phyloP scores from a whole-genome alignment of 2,888 invertebrate species.

The Hirtodrosophila duncani region DNA sequence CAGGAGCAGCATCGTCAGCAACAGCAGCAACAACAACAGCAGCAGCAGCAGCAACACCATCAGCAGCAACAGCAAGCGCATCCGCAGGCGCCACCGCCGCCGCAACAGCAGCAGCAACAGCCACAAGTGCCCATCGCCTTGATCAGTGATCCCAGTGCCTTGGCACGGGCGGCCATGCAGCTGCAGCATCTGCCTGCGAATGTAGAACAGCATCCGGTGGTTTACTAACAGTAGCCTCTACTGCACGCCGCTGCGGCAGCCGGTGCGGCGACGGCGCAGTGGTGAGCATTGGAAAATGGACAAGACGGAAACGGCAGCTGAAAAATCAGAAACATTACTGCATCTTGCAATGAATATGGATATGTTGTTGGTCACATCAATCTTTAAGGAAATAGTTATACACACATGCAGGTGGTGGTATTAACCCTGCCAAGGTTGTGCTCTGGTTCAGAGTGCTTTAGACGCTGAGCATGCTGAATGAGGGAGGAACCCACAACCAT shows the following conservation, averaged over 20 bases:
- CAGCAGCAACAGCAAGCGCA: constrained; percentile 60
- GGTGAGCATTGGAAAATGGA: too few species aligned
- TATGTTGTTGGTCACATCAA: too few species aligned
- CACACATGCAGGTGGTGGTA: too few species aligned
- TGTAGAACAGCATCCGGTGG: constrained; percentile 78
- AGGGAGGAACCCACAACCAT: too few species aligned
- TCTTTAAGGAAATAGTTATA: too few species aligned
- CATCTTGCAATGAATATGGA: too few species aligned
- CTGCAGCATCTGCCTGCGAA: constrained; percentile 77
- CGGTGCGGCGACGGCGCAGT: constrained; percentile 36
- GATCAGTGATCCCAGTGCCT: constrained; percentile 75
- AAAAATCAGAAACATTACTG: too few species aligned
- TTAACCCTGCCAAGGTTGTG: too few species aligned
- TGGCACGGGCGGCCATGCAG: constrained; percentile 78
- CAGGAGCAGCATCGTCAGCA: constrained; percentile 67
- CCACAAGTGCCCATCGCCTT: constrained; percentile 77
- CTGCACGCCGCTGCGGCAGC: constrained; percentile 57
- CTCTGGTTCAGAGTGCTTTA: too few species aligned
- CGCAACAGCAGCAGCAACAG: constrained; percentile 72
- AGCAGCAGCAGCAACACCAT: constrained; percentile 63
- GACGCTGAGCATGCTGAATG: too few species aligned
- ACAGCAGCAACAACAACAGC: constrained; percentile 71
- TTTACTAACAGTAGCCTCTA: constrained; percentile 76
- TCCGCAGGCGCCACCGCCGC: constrained; percentile 60
- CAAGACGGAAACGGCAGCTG: too few species aligned